Conservation (phyloP, 2,113 vertebrate genomes). For the Elanus axillaris region DNA sequence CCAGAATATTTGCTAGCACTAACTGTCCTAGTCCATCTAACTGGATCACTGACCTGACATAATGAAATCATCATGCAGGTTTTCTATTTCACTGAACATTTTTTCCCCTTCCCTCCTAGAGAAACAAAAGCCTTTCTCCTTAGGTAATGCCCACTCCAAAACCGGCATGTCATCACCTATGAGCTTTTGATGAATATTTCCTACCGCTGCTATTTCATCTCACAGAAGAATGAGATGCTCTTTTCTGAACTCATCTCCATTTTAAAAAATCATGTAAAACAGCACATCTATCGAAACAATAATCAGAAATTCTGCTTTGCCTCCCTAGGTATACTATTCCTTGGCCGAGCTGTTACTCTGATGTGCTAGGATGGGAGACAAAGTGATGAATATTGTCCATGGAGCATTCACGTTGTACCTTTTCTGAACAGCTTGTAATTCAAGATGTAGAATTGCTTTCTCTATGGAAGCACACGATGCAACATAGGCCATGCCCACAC, state of each 20-base stretch:
- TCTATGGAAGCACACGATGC: neutral
- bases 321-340: neutral
- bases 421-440: neutral
- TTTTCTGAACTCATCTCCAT: neutral
- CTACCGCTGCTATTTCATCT: neutral
- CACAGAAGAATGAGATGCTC: neutral
- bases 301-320: neutral
- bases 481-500: neutral
- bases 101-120: neutral
- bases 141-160: neutral
- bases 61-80: slow-evolving; percentile 5
- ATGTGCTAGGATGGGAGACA: neutral
- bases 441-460: neutral
- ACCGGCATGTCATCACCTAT: neutral
- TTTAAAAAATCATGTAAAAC: neutral
- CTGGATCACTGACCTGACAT: neutral
- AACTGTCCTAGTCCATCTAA: neutral
- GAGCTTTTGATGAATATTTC: neutral
- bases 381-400: neutral
- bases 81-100: slow-evolving; percentile 23
- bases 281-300: neutral
- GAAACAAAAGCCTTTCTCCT: slow-evolving; percentile 3
- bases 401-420: neutral
- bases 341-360: neutral
- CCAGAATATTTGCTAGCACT: neutral